Percentiles rank a stretch among this genome's conserved stretches.
Conservation (phyloP, 2,888 invertebrate genomes). For the Chydorus sphaericus region DNA sequence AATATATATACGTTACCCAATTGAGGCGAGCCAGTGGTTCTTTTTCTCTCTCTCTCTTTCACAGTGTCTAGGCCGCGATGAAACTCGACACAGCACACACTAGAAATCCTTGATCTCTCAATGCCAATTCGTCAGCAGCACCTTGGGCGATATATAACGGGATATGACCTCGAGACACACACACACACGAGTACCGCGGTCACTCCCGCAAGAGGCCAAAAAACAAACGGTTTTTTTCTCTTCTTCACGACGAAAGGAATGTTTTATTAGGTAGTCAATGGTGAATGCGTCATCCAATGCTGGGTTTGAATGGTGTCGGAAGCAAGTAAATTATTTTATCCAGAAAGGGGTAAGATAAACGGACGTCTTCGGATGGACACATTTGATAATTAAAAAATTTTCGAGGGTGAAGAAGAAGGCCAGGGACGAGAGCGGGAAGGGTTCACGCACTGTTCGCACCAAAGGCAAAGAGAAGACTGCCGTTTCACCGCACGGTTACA, state of each 20-base stretch:
- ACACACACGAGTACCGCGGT: neutral
- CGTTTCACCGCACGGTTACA: constrained; percentile 1
- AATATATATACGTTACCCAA: constrained; percentile 8
- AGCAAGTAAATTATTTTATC: neutral
- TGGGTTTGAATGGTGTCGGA: neutral
- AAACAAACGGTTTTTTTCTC: neutral
- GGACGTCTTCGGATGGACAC: constrained; percentile 1
- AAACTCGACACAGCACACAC: neutral
- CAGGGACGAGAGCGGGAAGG: neutral
- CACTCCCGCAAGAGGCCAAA: constrained; percentile 1
- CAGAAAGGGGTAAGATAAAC: neutral
- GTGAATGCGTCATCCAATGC: neutral
- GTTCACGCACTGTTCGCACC: constrained; percentile 3
- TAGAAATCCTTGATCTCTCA: constrained; percentile 4
- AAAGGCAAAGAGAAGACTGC: constrained; percentile 1
- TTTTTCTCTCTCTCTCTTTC: too few species aligned
- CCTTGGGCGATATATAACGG: neutral
- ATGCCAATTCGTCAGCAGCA: too few species aligned
- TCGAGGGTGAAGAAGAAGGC: neutral
- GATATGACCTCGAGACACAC: neutral
- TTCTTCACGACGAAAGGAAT: neutral
- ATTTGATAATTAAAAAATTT: constrained; percentile 1
- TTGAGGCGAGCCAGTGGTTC: constrained; percentile 3
- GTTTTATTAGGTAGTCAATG: neutral
- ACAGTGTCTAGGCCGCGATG: constrained; percentile 4